These are phyloP conservation scores for Petroica traversi DNA, from an alignment of 2,113 vertebrate genomes.

Conservation along the genomic window DNA sequence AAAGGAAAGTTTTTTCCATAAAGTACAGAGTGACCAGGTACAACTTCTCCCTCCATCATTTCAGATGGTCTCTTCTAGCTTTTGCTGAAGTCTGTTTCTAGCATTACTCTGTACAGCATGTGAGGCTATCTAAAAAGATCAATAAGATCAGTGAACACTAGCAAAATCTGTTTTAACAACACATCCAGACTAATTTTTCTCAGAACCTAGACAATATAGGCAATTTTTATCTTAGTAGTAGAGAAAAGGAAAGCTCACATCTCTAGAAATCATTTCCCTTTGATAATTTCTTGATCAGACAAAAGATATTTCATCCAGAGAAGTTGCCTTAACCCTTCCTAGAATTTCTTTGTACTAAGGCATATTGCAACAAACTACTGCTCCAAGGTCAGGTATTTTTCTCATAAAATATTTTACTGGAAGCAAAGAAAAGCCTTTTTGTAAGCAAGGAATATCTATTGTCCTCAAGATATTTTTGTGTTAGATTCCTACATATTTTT, in stretches of 20 bases:
- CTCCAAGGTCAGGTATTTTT: neutral
- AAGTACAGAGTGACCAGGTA: neutral
- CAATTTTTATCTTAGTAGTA: neutral
- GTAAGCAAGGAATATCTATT: neutral
- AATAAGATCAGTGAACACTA: neutral
- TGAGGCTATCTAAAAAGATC: conserved; percentile 3
- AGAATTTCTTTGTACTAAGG: neutral
- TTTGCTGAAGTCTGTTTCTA: neutral
- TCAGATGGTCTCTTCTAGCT: neutral
- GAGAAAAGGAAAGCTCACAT: neutral
- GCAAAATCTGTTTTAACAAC: conserved; percentile 35
- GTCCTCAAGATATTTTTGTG: neutral
- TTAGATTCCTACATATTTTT: neutral
- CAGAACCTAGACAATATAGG: neutral
- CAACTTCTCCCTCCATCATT: neutral
- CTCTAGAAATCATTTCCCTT: neutral
- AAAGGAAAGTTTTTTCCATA: neutral
- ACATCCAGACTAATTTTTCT: conserved; percentile 18
- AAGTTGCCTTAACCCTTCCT: neutral
- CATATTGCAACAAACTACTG: neutral
- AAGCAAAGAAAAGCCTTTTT: neutral
- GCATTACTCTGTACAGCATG: neutral
- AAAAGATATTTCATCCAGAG: neutral
- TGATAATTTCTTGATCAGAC: conserved; percentile 14
- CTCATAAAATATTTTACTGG: neutral